phyloP scores from a whole-genome alignment of 2,888 invertebrate species.

The Cataglyphis albicans region DNA sequence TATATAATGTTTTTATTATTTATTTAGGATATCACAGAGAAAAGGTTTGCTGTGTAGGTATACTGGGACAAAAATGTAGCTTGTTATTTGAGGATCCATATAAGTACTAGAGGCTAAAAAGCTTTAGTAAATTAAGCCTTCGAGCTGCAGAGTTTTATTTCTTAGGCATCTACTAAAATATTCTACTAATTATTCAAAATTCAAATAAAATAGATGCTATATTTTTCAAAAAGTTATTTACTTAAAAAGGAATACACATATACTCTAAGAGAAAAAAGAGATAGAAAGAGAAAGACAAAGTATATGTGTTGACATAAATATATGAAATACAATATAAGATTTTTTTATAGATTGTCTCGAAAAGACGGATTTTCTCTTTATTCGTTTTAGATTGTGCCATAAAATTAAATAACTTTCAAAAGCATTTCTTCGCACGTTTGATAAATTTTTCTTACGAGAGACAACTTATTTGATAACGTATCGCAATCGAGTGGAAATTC shows the following conservation, averaged over 20 bases:
- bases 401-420: slow-evolving; percentile 24
- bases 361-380: not conserved
- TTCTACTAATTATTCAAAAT: not conserved
- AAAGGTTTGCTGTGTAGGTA: not conserved
- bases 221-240: not conserved
- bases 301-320: not conserved
- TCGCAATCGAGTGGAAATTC: not conserved
- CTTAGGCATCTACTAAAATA: not conserved
- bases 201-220: not conserved
- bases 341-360: slow-evolving; percentile 4
- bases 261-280: not conserved
- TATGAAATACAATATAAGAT: not conserved
- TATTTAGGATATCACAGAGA: slow-evolving; percentile 15
- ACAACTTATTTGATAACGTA: not conserved
- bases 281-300: not conserved
- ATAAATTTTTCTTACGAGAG: slow-evolving; percentile 8
- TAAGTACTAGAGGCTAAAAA: not conserved
- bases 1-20: slow-evolving; percentile 2
- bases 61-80: not conserved
- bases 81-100: not conserved
- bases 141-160: not conserved
- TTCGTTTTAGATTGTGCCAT: slow-evolving; percentile 3
- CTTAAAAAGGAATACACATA: not conserved
- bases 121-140: not conserved
- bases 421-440: not conserved